Conservation (phyloP, 2,888 invertebrate genomes). For the Leptopilina drosophilae region DNA sequence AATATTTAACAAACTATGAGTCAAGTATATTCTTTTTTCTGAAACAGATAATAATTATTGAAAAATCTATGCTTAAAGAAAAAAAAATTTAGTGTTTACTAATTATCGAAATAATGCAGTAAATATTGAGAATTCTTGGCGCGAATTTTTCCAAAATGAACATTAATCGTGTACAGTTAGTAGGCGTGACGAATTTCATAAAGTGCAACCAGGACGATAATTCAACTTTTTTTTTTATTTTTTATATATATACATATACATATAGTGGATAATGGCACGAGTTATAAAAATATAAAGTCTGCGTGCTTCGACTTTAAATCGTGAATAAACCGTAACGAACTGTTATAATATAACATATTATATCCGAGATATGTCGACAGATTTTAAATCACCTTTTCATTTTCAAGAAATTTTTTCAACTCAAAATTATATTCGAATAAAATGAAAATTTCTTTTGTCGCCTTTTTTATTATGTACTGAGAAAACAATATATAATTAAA, state of each 20-base stretch:
- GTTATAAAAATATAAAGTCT: slow-evolving; percentile 26
- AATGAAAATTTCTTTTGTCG: no score
- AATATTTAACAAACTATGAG: no score
- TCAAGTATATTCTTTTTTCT: no score
- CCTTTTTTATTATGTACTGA: no score
- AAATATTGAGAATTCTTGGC: slow-evolving; percentile 5
- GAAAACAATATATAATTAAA: no score
- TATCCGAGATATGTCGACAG: slow-evolving; percentile 6
- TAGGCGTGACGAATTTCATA: slow-evolving; percentile 24
- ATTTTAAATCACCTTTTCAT: slow-evolving; percentile 1
- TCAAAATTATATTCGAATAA: no score
- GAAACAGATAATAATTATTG: no score
- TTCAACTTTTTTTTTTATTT: slow-evolving; percentile 20
- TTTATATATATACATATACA: neutral
- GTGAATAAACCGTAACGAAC: slow-evolving; percentile 1
- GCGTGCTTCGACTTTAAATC: slow-evolving; percentile 26
- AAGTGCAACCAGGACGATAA: slow-evolving; percentile 28
- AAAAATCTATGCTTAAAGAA: neutral
- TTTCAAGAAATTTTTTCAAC: no score
- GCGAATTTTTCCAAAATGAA: neutral
- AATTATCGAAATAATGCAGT: slow-evolving; percentile 5
- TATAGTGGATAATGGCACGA: slow-evolving; percentile 32
- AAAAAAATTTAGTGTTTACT: neutral
- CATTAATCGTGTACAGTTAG: slow-evolving; percentile 3
- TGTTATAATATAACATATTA: slow-evolving; percentile 1